These are phyloP conservation scores for Micrastur ruficollis DNA, from an alignment of 2,797 vertebrate species.

Conservation along the genomic window DNA sequence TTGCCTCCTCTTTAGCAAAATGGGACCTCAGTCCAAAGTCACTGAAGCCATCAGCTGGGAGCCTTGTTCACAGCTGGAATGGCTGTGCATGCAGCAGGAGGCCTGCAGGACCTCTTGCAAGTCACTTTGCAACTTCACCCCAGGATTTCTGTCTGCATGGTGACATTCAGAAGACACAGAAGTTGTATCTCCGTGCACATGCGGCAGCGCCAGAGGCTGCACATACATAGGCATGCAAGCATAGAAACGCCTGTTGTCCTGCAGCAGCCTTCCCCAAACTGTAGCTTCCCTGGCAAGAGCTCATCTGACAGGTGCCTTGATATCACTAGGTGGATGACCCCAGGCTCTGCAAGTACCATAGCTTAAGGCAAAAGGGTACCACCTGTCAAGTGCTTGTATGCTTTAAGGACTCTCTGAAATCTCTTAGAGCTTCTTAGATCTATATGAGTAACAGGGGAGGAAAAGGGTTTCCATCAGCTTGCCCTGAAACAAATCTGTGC, in stretches of 20 bases:
- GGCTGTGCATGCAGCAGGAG: neutral
- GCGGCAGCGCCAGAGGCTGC: neutral
- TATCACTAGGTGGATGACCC: neutral
- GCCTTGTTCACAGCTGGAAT: neutral
- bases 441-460: rapidly evolving
- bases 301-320: neutral
- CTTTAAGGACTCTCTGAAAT: neutral
- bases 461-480: neutral
- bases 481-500: neutral
- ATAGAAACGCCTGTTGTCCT: neutral
- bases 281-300: neutral
- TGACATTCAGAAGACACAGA: neutral
- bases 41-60: neutral
- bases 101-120: neutral
- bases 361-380: neutral
- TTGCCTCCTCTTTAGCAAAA: neutral
- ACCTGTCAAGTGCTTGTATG: neutral
- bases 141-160: neutral
- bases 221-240: rapidly evolving
- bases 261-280: neutral
- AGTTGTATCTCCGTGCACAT: neutral
- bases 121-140: neutral
- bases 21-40: neutral
- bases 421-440: neutral
- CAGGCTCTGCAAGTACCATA: neutral